Conservation (phyloP, 2,113 vertebrate genomes). For the Dipodomys spectabilis region DNA sequence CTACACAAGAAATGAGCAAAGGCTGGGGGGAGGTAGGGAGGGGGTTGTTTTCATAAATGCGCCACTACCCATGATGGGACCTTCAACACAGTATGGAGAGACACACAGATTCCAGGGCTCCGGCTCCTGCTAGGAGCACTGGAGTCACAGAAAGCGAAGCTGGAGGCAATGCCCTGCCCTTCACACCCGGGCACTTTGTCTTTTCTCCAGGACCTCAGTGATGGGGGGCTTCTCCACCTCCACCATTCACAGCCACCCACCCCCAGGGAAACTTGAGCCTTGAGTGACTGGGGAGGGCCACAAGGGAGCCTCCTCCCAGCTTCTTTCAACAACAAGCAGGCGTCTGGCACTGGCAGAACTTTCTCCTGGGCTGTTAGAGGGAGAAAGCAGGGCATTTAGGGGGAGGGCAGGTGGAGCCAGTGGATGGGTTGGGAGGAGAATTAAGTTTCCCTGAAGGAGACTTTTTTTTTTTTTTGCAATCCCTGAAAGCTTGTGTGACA, state of each 20-base stretch:
- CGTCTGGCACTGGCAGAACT: neutral
- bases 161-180: neutral
- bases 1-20: neutral
- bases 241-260: neutral
- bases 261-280: neutral
- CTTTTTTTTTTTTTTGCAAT: neutral
- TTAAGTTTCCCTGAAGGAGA: constrained; percentile 17
- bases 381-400: neutral
- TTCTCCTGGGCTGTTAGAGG: constrained; percentile 38
- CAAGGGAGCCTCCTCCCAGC: neutral
- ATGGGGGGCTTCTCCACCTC: neutral
- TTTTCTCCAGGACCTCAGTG: neutral
- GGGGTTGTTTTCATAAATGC: too few relatives aligned
- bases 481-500: constrained; percentile 60
- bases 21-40: neutral
- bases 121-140: neutral
- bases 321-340: constrained; percentile 15
- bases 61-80: neutral
- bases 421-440: constrained; percentile 27
- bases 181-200: neutral
- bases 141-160: neutral
- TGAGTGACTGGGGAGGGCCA: neutral
- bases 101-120: neutral
- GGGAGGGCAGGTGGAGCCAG: neutral
- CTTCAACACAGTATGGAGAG: neutral